Percentiles rank a stretch among this genome's conserved stretches.
Conservation (phyloP, 2,113 vertebrate species). For the Elaphurus davidianus region DNA sequence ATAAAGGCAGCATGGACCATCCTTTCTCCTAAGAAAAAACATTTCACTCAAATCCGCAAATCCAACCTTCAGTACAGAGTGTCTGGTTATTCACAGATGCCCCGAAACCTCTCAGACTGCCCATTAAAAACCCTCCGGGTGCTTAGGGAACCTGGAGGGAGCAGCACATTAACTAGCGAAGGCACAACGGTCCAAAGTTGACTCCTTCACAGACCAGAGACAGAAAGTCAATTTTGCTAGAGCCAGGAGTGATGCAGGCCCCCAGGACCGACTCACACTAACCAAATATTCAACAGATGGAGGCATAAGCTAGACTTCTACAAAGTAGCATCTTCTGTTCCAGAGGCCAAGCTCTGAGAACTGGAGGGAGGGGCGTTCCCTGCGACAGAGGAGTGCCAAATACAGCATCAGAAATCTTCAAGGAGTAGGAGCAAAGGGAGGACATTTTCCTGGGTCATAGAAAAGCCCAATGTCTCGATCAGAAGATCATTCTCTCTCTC, state of each 20-base stretch:
- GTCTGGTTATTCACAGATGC: not conserved
- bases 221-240: not conserved
- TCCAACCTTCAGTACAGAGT: not conserved
- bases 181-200: not conserved
- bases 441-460: not conserved
- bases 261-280: not conserved
- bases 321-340: not conserved
- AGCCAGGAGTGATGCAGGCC: not conserved
- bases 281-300: not conserved
- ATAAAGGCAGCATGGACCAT: not conserved
- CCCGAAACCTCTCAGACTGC: not conserved
- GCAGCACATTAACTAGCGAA: not conserved
- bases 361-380: not conserved
- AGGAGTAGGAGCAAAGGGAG: not conserved
- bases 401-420: not conserved
- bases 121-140: not conserved
- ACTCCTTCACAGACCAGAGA: not conserved
- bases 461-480: not conserved
- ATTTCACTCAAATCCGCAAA: not conserved
- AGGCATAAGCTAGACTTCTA: not conserved
- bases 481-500: not conserved
- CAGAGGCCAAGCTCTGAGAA: not conserved
- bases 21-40: not conserved
- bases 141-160: not conserved
- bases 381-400: not conserved